Percentiles rank a stretch among this genome's conserved stretches.
Conservation (phyloP, 2,888 invertebrate genomes). For the Catocala fraxini region DNA sequence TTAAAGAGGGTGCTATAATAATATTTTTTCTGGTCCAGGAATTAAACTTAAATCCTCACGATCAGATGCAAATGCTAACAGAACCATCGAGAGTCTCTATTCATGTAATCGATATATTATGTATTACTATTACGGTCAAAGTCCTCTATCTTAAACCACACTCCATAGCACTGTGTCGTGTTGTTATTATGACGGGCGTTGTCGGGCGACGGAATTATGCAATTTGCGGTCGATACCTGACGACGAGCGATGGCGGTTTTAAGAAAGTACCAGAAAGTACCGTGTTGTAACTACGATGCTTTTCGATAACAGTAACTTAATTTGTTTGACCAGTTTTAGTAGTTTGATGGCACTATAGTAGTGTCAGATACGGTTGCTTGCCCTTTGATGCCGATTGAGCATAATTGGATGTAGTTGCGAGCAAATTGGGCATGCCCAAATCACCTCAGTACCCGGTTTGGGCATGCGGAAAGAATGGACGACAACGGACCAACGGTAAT, state of each 20-base stretch:
- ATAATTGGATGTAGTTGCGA: constrained; percentile 16
- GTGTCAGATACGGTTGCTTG: constrained; percentile 4
- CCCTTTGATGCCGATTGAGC: not conserved
- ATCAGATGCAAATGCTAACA: too few relatives aligned
- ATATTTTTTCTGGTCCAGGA: too few relatives aligned
- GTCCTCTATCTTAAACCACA: constrained; percentile 50
- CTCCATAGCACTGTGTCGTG: constrained; percentile 71
- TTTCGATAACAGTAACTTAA: constrained; percentile 46
- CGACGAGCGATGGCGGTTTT: constrained; percentile 32
- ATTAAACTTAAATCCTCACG: too few relatives aligned
- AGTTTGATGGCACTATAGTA: not conserved
- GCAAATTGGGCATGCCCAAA: not conserved
- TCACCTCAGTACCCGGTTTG: too few relatives aligned
- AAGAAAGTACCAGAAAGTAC: constrained; percentile 42
- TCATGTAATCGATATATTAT: too few relatives aligned
- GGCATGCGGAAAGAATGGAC: too few relatives aligned
- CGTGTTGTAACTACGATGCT: constrained; percentile 33
- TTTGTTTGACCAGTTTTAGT: constrained; percentile 42
- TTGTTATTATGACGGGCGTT: constrained; percentile 74
- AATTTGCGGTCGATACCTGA: constrained; percentile 73
- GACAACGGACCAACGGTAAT: too few relatives aligned
- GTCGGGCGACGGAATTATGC: constrained; percentile 76
- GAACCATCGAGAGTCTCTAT: too few relatives aligned
- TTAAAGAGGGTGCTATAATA: too few relatives aligned
- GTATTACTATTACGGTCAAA: not conserved